These are phyloP conservation scores for Melikaiella ostensackeni DNA, from an alignment of 2,888 invertebrate species.

Conservation along the genomic window DNA sequence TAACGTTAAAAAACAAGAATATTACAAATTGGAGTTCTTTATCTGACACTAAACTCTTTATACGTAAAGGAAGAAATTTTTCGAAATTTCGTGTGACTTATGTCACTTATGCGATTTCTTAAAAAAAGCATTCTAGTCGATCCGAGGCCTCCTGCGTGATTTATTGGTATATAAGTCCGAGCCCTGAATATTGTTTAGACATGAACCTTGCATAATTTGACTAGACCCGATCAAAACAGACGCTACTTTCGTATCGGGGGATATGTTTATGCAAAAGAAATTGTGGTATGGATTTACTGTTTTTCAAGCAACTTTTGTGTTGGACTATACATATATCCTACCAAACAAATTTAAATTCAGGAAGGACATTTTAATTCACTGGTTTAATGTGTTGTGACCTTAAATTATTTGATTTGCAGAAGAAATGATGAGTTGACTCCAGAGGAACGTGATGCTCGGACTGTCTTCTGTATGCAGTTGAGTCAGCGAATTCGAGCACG, in stretches of 20 bases:
- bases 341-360: constrained; percentile 36
- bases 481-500: constrained; percentile 95
- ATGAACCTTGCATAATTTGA: constrained; percentile 56
- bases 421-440: constrained; percentile 87
- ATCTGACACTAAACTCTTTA: no score
- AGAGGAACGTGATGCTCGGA: constrained; percentile 98
- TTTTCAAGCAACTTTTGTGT: neutral
- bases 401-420: constrained; percentile 46
- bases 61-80: no score
- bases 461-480: constrained; percentile 99
- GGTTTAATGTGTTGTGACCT: neutral
- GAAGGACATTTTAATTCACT: neutral
- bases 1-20: no score
- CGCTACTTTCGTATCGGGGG: constrained; percentile 54
- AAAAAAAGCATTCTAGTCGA: no score
- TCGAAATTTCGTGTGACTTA: no score
- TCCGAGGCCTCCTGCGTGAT: no score
- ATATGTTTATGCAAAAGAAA: constrained; percentile 61
- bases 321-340: constrained; percentile 39
- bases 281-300: constrained; percentile 41
- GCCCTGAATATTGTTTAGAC: neutral
- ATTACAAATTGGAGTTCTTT: no score
- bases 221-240: constrained; percentile 57
- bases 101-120: no score
- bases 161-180: no score